These are phyloP conservation scores for Leptinotarsa peninsularis DNA, from an alignment of 2,888 invertebrate species.

Conservation along the genomic window DNA sequence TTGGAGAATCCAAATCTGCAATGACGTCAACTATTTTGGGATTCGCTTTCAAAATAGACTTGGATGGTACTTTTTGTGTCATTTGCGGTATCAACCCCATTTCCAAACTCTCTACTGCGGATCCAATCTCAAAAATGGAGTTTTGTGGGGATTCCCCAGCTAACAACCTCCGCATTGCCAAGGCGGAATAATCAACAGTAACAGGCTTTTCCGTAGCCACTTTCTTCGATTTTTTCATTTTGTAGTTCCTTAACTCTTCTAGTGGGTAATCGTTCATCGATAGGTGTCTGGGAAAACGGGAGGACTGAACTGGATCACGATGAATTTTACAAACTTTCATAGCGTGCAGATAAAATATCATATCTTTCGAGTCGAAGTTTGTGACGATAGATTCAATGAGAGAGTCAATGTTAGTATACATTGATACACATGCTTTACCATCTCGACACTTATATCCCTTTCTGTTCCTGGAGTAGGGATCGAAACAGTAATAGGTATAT, in stretches of 20 bases:
- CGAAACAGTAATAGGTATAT: constrained; percentile 75
- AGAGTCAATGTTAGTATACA: constrained; percentile 72
- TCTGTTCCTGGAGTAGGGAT: constrained; percentile 74
- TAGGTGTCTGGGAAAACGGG: constrained; percentile 56
- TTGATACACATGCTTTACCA: constrained; percentile 72
- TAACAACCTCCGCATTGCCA: constrained; percentile 56
- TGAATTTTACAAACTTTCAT: constrained; percentile 72
- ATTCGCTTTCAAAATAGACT: constrained; percentile 46
- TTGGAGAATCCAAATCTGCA: constrained; percentile 70
- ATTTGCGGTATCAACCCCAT: constrained; percentile 56
- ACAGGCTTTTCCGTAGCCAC: constrained; percentile 59
- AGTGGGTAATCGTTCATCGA: constrained; percentile 58
- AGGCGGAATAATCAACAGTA: constrained; percentile 54
- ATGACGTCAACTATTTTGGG: constrained; percentile 52
- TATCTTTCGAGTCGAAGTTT: constrained; percentile 68
- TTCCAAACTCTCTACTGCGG: constrained; percentile 59
- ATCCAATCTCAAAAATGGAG: constrained; percentile 59
- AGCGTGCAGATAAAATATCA: constrained; percentile 72
- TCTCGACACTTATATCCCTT: constrained; percentile 70
- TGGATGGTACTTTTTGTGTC: constrained; percentile 50
- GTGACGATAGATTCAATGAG: constrained; percentile 69
- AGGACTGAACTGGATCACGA: constrained; percentile 59
- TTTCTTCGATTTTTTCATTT: constrained; percentile 58
- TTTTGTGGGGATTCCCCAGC: constrained; percentile 56
- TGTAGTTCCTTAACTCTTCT: constrained; percentile 55